These are phyloP conservation scores for Amphipyra berbera DNA, from an alignment of 2,888 invertebrate genomes.

Conservation along the genomic window DNA sequence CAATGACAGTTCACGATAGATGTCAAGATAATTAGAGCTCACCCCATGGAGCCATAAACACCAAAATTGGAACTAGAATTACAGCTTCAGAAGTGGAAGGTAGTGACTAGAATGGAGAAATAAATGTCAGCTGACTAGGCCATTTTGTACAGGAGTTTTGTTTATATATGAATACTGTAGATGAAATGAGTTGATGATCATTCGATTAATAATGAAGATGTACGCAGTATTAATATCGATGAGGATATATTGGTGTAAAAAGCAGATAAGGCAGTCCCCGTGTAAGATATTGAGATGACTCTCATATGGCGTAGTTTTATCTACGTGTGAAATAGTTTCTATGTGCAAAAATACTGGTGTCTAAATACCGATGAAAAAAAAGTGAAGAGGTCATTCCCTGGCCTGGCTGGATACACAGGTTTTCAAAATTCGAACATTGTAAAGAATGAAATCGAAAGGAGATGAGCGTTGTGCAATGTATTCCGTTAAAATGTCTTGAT, in stretches of 20 bases:
- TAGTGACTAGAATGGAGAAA: too few relatives aligned
- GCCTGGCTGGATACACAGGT: constrained; percentile 34
- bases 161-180: constrained; percentile 3
- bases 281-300: background rate
- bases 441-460: constrained; percentile 35
- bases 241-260: constrained; percentile 4
- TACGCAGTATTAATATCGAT: constrained; percentile 7
- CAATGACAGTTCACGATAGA: too few relatives aligned
- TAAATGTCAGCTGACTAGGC: background rate
- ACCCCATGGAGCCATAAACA: too few relatives aligned
- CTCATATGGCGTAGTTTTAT: constrained; percentile 18
- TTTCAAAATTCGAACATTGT: constrained; percentile 25
- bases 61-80: too few relatives aligned
- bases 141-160: constrained; percentile 18
- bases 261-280: constrained; percentile 4
- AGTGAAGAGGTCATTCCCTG: constrained; percentile 64
- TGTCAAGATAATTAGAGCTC: too few relatives aligned
- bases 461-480: constrained; percentile 43
- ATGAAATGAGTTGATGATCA: constrained; percentile 3
- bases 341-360: constrained; percentile 36
- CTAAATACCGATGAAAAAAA: constrained; percentile 31
- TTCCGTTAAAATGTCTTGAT: constrained; percentile 45
- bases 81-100: too few relatives aligned
- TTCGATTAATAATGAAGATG: constrained; percentile 12
- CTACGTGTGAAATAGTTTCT: constrained; percentile 19